Percentiles rank a stretch among this genome's conserved stretches.
Evolutionary conservation across 2,113 vertebrate species (phyloP).

Genomic region (Barbus barbus): DNA sequence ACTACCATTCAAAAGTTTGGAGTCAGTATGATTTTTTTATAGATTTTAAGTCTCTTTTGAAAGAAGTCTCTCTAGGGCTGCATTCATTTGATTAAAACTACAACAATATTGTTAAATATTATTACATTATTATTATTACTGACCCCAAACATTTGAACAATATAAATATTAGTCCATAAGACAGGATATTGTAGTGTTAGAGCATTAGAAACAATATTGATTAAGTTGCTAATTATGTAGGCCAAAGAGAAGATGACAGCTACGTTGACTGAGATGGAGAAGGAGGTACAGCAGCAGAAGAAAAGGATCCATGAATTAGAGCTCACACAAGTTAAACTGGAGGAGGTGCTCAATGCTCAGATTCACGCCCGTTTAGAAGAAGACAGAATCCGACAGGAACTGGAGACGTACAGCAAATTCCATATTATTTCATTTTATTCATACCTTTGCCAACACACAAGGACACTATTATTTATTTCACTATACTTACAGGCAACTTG

Average conservation of each 20-base stretch:
- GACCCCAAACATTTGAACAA: not conserved
- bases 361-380: slow-evolving; percentile 76
- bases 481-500: slow-evolving; percentile 43
- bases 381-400: slow-evolving; percentile 69
- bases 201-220: not conserved
- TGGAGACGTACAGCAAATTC: slow-evolving; percentile 67
- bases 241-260: slow-evolving; percentile 70
- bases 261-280: slow-evolving; percentile 73
- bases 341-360: slow-evolving; percentile 73
- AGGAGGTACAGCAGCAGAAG: slow-evolving; percentile 70
- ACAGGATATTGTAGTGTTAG: not conserved
- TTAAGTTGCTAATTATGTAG: slow-evolving; percentile 54
- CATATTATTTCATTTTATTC: not conserved
- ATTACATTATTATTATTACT: too few species aligned
- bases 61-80: too few species aligned
- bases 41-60: too few species aligned
- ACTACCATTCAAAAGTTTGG: too few species aligned
- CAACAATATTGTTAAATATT: too few species aligned
- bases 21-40: too few species aligned
- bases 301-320: slow-evolving; percentile 75
- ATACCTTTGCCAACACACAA: not conserved
- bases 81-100: too few species aligned
- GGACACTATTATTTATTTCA: not conserved
- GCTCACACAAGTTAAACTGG: slow-evolving; percentile 71
- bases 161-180: not conserved